These are phyloP conservation scores for Drosophila niveifrons DNA, from an alignment of 2,888 invertebrate species.

Conservation along the genomic window DNA sequence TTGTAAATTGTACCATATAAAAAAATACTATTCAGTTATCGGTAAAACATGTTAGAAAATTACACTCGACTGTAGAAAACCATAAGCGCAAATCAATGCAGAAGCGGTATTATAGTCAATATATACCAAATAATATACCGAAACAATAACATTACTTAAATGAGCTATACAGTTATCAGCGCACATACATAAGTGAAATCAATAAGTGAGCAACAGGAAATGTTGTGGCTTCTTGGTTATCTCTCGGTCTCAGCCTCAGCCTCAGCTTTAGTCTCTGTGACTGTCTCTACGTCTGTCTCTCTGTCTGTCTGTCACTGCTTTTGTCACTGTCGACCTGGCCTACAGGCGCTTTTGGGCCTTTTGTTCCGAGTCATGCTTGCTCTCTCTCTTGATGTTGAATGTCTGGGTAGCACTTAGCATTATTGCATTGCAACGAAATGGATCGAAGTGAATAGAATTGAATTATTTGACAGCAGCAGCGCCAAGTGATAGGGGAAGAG, in stretches of 20 bases:
- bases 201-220: slow-evolving; percentile 17
- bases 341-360: slow-evolving; percentile 31
- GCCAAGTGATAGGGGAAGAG: neutral
- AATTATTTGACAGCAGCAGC: slow-evolving; percentile 49
- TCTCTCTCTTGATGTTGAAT: slow-evolving; percentile 5
- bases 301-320: neutral
- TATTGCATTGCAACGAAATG: slow-evolving; percentile 65
- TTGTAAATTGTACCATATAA: too few relatives aligned
- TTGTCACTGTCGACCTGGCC: neutral
- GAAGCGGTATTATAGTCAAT: too few relatives aligned
- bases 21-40: too few relatives aligned
- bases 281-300: too few relatives aligned
- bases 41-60: too few relatives aligned
- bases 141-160: too few relatives aligned
- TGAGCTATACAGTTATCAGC: neutral
- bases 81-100: too few relatives aligned
- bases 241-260: neutral
- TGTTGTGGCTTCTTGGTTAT: slow-evolving; percentile 19
- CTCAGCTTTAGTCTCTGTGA: neutral
- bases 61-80: too few relatives aligned
- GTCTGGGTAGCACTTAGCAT: slow-evolving; percentile 62
- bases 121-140: too few relatives aligned
- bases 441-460: slow-evolving; percentile 59
- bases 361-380: slow-evolving; percentile 62
- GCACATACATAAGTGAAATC: slow-evolving; percentile 13